Percentiles rank a stretch among this genome's conserved stretches.
phyloP scores from a whole-genome alignment of 1,140 invertebrate species.

The Trypoxylus dichotomus region DNA sequence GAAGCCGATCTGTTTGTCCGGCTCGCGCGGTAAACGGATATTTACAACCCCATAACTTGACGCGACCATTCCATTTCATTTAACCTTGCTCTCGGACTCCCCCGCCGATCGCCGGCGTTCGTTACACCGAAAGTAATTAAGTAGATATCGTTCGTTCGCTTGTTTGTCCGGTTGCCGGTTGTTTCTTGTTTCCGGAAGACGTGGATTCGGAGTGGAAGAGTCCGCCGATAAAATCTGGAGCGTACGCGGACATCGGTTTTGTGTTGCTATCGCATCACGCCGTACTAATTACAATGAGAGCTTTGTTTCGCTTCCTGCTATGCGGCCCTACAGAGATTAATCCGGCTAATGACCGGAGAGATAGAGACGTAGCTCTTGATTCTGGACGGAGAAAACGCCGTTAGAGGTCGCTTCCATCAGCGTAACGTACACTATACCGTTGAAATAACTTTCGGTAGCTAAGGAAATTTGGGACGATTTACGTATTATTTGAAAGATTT shows the following conservation, averaged over 20 bases:
- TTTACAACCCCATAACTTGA: background rate
- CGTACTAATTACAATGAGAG: constrained; percentile 6
- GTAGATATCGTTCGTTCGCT: background rate
- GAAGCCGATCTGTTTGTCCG: background rate
- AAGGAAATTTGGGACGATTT: too few species aligned
- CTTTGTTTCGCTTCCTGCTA: background rate
- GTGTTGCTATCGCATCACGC: background rate
- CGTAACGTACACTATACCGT: too few species aligned
- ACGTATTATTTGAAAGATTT: too few species aligned
- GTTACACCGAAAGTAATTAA: background rate
- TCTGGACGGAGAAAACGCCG: background rate
- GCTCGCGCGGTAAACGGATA: background rate
- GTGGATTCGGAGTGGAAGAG: background rate
- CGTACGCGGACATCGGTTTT: background rate
- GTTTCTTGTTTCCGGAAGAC: background rate
- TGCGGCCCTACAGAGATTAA: background rate
- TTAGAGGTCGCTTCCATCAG: too few species aligned
- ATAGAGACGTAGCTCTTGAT: background rate
- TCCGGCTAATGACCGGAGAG: background rate
- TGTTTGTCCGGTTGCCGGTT: background rate
- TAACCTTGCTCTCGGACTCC: background rate
- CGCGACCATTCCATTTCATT: constrained; percentile 2
- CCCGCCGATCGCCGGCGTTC: background rate
- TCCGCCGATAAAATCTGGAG: background rate
- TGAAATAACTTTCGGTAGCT: too few species aligned